A percentile compares a stretch with the other conserved stretches of the same genome.
Evolutionary conservation across 2,888 invertebrate genomes (phyloP).

Genomic region (Epistrophella euchroma): DNA sequence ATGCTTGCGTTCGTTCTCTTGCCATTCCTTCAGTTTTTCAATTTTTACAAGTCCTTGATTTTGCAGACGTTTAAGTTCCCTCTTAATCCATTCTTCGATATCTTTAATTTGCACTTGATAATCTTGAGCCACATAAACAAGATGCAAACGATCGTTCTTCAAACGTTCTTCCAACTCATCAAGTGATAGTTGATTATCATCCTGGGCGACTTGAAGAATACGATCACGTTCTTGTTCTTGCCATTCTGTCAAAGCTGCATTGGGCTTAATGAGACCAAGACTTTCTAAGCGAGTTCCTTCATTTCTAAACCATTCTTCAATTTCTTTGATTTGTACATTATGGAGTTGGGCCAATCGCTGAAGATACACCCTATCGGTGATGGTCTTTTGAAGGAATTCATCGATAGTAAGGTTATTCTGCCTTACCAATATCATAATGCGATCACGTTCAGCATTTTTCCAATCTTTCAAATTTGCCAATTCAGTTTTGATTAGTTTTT

Average conservation of each 20-base stretch:
- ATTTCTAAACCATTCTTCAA: conserved; percentile 81
- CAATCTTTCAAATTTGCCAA: conserved; percentile 80
- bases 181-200: conserved; percentile 80
- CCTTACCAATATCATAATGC: conserved; percentile 79
- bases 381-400: conserved; percentile 79
- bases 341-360: conserved; percentile 80
- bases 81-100: conserved; percentile 81
- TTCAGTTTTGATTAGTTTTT: conserved; percentile 80
- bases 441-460: conserved; percentile 81
- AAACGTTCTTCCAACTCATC: conserved; percentile 81
- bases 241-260: conserved; percentile 81
- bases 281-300: conserved; percentile 80
- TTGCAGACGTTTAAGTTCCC: conserved; percentile 81
- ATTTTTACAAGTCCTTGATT: conserved; percentile 82
- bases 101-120: conserved; percentile 82
- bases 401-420: conserved; percentile 78
- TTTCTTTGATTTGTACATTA: conserved; percentile 80
- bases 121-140: conserved; percentile 80
- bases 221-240: conserved; percentile 82
- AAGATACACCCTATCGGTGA: conserved; percentile 79
- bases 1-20: conserved; percentile 80
- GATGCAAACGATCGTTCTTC: conserved; percentile 80
- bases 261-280: conserved; percentile 81
- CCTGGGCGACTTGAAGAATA: conserved; percentile 80
- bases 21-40: conserved; percentile 81